These are phyloP conservation scores for Eupelmus urozonus DNA, from an alignment of 2,888 invertebrate species.

Conservation along the genomic window DNA sequence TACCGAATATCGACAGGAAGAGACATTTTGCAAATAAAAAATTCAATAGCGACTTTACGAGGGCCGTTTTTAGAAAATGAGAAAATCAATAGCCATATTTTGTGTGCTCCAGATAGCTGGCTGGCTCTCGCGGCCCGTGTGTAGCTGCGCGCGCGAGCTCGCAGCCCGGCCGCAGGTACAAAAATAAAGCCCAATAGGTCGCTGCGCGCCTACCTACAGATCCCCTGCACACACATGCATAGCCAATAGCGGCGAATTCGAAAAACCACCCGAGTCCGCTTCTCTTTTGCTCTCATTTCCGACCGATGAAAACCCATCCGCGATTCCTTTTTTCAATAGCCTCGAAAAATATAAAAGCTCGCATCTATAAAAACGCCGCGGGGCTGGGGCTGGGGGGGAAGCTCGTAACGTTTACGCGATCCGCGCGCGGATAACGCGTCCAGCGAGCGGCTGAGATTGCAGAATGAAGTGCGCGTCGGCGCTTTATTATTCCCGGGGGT, in stretches of 20 bases:
- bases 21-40: conserved; percentile 48
- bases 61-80: conserved; percentile 44
- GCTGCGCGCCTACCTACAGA: not conserved
- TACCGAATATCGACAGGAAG: conserved; percentile 40
- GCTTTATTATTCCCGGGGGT: conserved; percentile 50
- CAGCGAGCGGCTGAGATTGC: conserved; percentile 14
- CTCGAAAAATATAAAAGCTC: too few species aligned
- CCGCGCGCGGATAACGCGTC: conserved; percentile 33
- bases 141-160: too few species aligned
- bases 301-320: too few species aligned
- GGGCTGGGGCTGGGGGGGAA: too few species aligned
- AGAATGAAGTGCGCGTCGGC: conserved; percentile 27
- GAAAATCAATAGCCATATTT: conserved; percentile 52
- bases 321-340: too few species aligned
- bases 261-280: not conserved
- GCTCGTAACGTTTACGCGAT: not conserved
- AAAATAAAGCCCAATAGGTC: conserved; percentile 29
- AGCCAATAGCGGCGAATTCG: not conserved
- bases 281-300: not conserved
- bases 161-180: conserved; percentile 8
- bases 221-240: not conserved
- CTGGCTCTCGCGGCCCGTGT: too few species aligned
- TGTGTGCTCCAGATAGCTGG: conserved; percentile 19
- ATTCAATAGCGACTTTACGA: conserved; percentile 50
- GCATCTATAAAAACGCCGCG: too few species aligned